Conservation (phyloP, 2,797 vertebrate species). For the Galaxias olidus region DNA sequence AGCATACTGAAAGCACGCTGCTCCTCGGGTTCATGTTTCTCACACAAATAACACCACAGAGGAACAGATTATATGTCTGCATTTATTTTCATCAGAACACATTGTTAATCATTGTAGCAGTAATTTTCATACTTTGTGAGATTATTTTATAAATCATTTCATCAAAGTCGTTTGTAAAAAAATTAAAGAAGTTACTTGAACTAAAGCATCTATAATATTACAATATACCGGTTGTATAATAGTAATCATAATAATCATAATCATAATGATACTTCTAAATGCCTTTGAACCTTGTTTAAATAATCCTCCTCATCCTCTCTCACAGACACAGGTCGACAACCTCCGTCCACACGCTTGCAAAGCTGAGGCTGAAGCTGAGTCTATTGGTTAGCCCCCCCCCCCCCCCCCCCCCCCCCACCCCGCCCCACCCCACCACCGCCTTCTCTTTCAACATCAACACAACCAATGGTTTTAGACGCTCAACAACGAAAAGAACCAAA, state of each 20-base stretch:
- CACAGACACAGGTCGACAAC: conserved; percentile 63
- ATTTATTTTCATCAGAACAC: conserved; percentile 87
- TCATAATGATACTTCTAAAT: conserved; percentile 83
- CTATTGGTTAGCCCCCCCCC: conserved; percentile 74
- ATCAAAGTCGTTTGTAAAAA: conserved; percentile 88
- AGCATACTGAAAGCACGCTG: too few species aligned
- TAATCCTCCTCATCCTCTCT: conserved; percentile 66
- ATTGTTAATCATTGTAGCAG: conserved; percentile 83
- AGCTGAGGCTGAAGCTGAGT: conserved; percentile 74
- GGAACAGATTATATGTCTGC: conserved; percentile 78
- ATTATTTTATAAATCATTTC: conserved; percentile 89
- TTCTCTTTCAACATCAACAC: conserved; percentile 69
- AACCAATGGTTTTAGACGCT: conserved; percentile 71
- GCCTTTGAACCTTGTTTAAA: conserved; percentile 76
- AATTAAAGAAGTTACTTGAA: conserved; percentile 87
- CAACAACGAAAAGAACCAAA: conserved; percentile 49
- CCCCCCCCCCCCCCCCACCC: too few species aligned
- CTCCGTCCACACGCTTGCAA: conserved; percentile 76
- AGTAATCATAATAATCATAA: conserved; percentile 83
- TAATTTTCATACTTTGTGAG: conserved; percentile 84
- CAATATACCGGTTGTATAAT: conserved; percentile 87
- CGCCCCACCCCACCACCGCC: too few species aligned
- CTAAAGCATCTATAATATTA: conserved; percentile 89
- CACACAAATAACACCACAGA: conserved; percentile 47
- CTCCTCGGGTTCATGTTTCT: neutral